Percentiles rank a stretch among this genome's conserved stretches.
Evolutionary conservation across 2,797 vertebrate species (phyloP).

Genomic region (Lithobates pipiens): DNA sequence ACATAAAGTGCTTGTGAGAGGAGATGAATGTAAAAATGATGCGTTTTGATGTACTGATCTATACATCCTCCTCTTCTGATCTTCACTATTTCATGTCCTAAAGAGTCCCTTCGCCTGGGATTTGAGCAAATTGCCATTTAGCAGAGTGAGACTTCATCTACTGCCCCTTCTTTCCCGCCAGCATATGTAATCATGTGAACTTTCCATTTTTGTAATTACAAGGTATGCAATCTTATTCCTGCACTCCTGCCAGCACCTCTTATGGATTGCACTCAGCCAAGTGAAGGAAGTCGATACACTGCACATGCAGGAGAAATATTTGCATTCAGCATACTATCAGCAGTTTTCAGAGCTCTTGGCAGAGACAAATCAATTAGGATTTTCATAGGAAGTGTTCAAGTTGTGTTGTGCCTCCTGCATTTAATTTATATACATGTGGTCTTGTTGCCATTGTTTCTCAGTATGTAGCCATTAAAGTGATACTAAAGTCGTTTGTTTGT

Average conservation of each 20-base stretch:
- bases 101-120: not conserved
- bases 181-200: not conserved
- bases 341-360: not conserved
- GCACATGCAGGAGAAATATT: not conserved
- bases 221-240: not conserved
- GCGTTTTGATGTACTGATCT: not conserved
- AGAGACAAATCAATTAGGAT: not conserved
- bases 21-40: not conserved
- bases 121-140: not conserved
- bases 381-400: too few relatives aligned
- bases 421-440: too few relatives aligned
- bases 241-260: not conserved
- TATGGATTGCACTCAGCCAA: not conserved
- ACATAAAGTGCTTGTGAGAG: not conserved
- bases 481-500: too few relatives aligned
- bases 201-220: not conserved
- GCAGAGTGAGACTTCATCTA: not conserved
- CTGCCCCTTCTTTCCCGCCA: not conserved
- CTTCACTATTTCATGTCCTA: not conserved
- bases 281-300: not conserved
- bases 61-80: not conserved
- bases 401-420: too few relatives aligned
- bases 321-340: not conserved
- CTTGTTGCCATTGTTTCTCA: too few relatives aligned
- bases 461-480: too few relatives aligned